Base-by-base conservation (phyloP, 1,140 invertebrate genomes). In the Gryon sp. region DNA sequence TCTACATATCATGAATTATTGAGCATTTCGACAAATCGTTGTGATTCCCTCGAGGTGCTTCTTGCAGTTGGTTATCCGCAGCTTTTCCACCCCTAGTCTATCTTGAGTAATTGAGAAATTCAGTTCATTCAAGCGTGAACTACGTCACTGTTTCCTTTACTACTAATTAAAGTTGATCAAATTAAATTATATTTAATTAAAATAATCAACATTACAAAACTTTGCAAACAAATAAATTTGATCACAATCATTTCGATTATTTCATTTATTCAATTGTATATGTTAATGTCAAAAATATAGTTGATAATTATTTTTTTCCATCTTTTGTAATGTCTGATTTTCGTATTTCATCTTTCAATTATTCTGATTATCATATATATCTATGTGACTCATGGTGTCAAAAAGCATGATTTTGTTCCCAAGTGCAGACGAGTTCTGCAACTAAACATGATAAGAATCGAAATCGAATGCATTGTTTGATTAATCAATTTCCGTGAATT, bases 401-500 rank as follows among this genome's bases (percentile, higher is more conserved):
- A 20, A 50, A 60, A 34, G 28, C 16, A 9, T 4, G 24, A 16
- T 40, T 4, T 57, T 34, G 22, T 60, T 34, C 22, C 26, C 19
- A 40, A 40, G 6, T 20, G 4, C 19, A 40, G 15, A 38, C 30
- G 32, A 28, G 26, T 34, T 11, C 11, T 19, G 26, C 43, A 40
- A 36, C 24, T 41, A 60, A 66, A 60, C 45, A 40, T 52, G 53
- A 59, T 60, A 60, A 53, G 62, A 74, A 59, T 52, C 53, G 70
- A 66, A 60, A 53, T 60, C 38, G 53, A 74, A 45, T 53, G 63
- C 57, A 75, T 62, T 68, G 55, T 66, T 40, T 63, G 62, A 62
- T 66, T 75, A 62, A 75, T 66, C 53, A 66, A 62, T 75, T 68
- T 75, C 46, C 62, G 53, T 53, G 63, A 68, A 75, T 75, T 75